These are phyloP conservation scores for Dryocosmus kuriphilus DNA, from an alignment of 2,888 invertebrate genomes.

Conservation along the genomic window DNA sequence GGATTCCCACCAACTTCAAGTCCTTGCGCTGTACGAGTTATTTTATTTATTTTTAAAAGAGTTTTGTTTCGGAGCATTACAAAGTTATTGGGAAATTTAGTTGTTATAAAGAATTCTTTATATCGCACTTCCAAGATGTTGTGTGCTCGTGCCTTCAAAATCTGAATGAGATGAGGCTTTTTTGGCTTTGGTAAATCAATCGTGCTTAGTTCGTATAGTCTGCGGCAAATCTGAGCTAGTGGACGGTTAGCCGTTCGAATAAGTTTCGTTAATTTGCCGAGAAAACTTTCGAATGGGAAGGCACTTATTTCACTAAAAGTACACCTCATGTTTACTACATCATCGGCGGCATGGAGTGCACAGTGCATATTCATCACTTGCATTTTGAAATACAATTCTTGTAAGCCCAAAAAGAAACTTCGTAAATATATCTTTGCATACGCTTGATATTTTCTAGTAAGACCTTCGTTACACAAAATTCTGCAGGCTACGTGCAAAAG, in stretches of 20 bases:
- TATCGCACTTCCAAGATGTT: no score
- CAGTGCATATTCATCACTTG: background rate
- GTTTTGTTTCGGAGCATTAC: no score
- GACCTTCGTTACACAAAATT: background rate
- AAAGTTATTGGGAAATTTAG: no score
- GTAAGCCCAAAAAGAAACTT: background rate
- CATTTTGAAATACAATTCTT: background rate
- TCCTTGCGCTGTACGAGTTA: background rate
- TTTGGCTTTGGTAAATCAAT: no score
- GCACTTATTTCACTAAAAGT: no score
- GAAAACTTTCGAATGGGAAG: no score
- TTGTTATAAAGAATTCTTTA: background rate
- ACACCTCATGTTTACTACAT: background rate
- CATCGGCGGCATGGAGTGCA: no score
- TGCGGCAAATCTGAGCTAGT: no score
- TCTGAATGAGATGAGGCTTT: background rate
- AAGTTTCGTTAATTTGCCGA: no score
- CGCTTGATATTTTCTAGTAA: background rate
- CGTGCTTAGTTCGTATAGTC: no score
- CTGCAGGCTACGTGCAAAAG: background rate
- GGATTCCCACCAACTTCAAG: background rate
- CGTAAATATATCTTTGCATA: background rate
- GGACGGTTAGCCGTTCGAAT: no score
- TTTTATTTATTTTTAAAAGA: background rate
- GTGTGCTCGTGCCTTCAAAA: background rate